These are phyloP conservation scores for Sylvilagus bachmani DNA, from an alignment of 2,113 vertebrate species.

Conservation along the genomic window DNA sequence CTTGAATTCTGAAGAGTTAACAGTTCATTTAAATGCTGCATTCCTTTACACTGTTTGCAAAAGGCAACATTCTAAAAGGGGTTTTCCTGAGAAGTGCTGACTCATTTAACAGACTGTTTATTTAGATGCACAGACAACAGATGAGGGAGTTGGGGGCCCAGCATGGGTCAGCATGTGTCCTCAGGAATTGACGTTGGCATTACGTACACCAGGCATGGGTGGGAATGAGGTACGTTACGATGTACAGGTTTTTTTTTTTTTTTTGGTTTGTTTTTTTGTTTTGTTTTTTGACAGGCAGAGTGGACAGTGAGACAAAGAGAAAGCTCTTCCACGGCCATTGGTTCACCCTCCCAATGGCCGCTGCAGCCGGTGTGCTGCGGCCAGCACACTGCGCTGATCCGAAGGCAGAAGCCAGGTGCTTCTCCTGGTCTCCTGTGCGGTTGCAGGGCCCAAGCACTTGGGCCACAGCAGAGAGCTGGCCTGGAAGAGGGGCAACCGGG, in stretches of 20 bases:
- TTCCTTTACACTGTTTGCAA: constrained; percentile 63
- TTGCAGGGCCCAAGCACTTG: no score
- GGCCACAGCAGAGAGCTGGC: no score
- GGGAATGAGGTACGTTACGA: neutral
- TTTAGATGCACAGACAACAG: constrained; percentile 17
- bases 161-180: neutral
- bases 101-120: constrained; percentile 3
- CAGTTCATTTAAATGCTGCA: constrained; percentile 61
- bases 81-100: constrained; percentile 49
- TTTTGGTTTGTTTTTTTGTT: no score
- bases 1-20: constrained; percentile 67
- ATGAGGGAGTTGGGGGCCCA: constrained; percentile 3
- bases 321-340: no score
- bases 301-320: no score
- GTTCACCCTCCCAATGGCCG: no score
- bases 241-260: neutral
- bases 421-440: no score
- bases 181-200: neutral
- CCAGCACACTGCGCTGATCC: no score
- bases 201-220: neutral
- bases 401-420: no score
- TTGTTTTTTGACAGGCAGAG: no score
- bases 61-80: neutral
- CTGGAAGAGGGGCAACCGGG: no score
- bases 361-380: no score